A percentile compares a stretch with the other conserved stretches of the same genome.
These are phyloP conservation scores for Trogon melanurus DNA, from an alignment of 2,113 vertebrate genomes.

Conservation along the genomic window DNA sequence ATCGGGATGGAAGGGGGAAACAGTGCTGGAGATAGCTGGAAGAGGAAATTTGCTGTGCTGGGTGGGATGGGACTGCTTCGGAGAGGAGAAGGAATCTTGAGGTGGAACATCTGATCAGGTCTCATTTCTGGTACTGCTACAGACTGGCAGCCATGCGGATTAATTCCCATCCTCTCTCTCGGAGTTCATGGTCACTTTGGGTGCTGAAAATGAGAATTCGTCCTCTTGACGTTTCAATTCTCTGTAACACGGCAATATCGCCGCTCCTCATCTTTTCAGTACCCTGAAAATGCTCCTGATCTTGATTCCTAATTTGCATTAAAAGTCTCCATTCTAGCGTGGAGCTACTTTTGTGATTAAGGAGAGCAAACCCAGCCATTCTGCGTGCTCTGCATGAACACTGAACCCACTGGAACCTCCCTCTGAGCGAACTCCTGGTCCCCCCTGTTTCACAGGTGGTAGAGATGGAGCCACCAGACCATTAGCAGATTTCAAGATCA, in stretches of 20 bases:
- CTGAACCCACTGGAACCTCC: background rate
- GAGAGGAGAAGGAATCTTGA: background rate
- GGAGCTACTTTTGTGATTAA: background rate
- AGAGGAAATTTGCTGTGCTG: background rate
- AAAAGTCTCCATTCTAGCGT: too few species aligned
- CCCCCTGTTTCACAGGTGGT: background rate
- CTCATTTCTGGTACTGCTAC: background rate
- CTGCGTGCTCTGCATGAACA: background rate
- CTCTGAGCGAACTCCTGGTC: background rate
- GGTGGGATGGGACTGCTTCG: background rate
- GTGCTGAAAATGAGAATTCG: fast-evolving
- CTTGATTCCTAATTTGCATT: background rate
- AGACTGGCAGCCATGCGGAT: background rate
- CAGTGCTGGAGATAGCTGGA: background rate
- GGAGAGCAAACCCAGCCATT: background rate
- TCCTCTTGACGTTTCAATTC: background rate
- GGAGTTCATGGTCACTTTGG: background rate
- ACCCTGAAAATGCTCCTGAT: background rate
- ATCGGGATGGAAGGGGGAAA: background rate
- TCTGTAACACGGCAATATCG: background rate
- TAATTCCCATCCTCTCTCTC: background rate
- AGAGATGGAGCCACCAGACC: background rate
- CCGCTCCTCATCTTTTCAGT: background rate
- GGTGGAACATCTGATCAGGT: background rate
- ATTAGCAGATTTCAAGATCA: background rate